Conservation (phyloP, 2,797 vertebrate genomes). For the Myotis pilosus region DNA sequence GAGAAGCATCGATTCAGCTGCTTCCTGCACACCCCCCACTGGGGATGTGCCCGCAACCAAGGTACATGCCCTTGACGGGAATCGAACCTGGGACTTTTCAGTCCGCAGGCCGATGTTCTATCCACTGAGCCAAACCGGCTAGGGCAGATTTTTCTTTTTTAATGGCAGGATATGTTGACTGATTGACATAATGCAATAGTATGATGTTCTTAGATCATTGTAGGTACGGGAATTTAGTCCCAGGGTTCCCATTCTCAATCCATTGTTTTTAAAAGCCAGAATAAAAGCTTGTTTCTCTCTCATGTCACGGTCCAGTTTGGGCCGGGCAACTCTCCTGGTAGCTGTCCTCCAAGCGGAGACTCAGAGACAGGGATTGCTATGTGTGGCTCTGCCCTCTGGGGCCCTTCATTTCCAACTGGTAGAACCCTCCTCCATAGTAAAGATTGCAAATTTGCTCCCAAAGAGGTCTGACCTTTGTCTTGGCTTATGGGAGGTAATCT, state of each 20-base stretch:
- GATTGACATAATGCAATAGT: neutral
- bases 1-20: too few relatives aligned
- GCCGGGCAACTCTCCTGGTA: neutral
- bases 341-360: neutral
- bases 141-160: too few relatives aligned
- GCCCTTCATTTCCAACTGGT: neutral
- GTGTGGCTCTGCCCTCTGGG: neutral
- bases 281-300: neutral
- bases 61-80: too few relatives aligned
- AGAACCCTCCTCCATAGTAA: neutral
- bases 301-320: neutral
- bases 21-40: too few relatives aligned
- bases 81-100: too few relatives aligned
- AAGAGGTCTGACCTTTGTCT: neutral
- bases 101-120: too few relatives aligned
- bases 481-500: neutral
- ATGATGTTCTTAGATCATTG: neutral
- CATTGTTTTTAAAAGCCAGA: neutral
- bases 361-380: neutral
- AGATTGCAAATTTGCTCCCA: neutral
- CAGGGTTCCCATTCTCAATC: neutral
- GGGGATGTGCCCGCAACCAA: too few relatives aligned
- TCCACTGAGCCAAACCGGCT: too few relatives aligned
- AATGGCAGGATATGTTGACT: neutral
- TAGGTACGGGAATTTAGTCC: neutral